phyloP scores from a whole-genome alignment of 2,888 invertebrate species.

The Polydrusus tereticollis region DNA sequence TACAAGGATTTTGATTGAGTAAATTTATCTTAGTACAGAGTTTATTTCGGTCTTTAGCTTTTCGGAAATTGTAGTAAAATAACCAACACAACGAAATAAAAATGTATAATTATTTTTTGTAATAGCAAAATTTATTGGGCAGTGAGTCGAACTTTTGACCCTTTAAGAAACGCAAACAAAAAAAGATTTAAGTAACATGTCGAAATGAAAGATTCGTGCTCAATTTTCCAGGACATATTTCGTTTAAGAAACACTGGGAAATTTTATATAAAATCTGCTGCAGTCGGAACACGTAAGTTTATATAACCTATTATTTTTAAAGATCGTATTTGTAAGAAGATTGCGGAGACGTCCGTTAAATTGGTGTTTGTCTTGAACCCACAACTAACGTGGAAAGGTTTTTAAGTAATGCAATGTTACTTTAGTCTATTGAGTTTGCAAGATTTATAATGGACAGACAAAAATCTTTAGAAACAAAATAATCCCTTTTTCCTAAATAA shows the following conservation, averaged over 20 bases:
- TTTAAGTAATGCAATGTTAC: background rate
- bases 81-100: no score
- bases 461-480: no score
- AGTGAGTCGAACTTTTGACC: constrained; percentile 10
- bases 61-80: no score
- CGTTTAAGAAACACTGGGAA: background rate
- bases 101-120: no score
- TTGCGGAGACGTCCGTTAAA: background rate
- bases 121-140: no score
- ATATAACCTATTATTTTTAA: constrained; percentile 7
- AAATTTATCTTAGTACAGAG: no score
- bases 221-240: background rate
- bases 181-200: background rate
- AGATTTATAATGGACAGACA: no score
- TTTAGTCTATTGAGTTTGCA: no score
- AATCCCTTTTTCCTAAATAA: no score
- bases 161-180: background rate
- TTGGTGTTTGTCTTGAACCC: background rate
- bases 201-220: background rate
- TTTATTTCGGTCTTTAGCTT: no score
- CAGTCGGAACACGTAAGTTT: background rate
- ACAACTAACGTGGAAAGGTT: background rate
- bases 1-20: no score
- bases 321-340: background rate
- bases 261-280: constrained; percentile 3